A percentile compares a stretch with the other conserved stretches of the same genome.
These are phyloP conservation scores for Fulmarus glacialis DNA, from an alignment of 2,113 vertebrate species.

Conservation along the genomic window DNA sequence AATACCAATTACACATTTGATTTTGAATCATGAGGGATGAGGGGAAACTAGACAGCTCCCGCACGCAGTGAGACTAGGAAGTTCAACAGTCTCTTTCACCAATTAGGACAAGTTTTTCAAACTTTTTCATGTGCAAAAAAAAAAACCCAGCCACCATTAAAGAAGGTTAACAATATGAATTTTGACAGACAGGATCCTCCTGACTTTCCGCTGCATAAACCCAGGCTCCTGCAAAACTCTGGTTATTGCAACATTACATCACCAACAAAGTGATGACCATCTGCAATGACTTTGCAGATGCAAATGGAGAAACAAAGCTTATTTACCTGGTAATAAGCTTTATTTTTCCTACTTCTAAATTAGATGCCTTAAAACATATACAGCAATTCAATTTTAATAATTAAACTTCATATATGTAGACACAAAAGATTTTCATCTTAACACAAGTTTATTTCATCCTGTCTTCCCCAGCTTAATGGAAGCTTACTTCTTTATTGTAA, in stretches of 20 bases:
- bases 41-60: background rate
- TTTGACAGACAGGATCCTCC: background rate
- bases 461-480: background rate
- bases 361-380: background rate
- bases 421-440: background rate
- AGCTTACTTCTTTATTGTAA: background rate
- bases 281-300: background rate
- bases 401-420: background rate
- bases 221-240: background rate
- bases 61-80: accelerated
- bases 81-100: background rate
- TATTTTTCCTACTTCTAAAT: background rate
- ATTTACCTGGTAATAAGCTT: background rate
- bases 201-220: background rate
- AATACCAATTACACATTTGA: background rate
- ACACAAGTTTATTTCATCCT: background rate
- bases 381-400: background rate
- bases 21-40: background rate
- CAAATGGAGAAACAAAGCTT: background rate
- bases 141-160: background rate
- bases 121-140: accelerated
- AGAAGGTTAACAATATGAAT: background rate
- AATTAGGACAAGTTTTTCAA: background rate
- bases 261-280: background rate
- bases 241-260: background rate